phyloP scores from a whole-genome alignment of 2,113 vertebrate genomes.

The Aphelocoma coerulescens region DNA sequence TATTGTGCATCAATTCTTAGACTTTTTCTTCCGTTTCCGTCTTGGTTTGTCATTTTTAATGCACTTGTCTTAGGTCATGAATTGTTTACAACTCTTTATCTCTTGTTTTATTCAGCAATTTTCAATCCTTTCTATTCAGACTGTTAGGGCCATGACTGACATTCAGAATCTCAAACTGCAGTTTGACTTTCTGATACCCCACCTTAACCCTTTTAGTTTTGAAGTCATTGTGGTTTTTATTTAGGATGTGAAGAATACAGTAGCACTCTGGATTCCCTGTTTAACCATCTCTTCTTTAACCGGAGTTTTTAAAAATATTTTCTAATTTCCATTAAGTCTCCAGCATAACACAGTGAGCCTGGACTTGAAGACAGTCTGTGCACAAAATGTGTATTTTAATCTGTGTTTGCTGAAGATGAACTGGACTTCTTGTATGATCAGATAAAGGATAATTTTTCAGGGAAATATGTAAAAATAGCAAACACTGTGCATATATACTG shows the following conservation, averaged over 20 bases:
- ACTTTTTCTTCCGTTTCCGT: neutral
- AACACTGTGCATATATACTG: fast-evolving
- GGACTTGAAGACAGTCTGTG: neutral
- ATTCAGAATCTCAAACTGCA: neutral
- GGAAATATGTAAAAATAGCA: neutral
- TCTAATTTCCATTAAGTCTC: neutral
- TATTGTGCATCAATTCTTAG: neutral
- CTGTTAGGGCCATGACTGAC: neutral
- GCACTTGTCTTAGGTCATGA: neutral
- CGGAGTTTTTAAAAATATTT: neutral
- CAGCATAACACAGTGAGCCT: neutral
- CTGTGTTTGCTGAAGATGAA: neutral
- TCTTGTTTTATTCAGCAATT: neutral
- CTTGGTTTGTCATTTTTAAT: neutral
- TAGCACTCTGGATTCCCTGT: neutral
- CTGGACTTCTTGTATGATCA: neutral
- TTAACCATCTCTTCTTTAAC: neutral
- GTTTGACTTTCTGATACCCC: neutral
- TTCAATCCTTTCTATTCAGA: neutral
- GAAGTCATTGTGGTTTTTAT: neutral
- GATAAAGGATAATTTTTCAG: neutral
- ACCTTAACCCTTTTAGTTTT: neutral
- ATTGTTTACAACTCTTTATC: neutral
- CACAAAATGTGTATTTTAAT: neutral
- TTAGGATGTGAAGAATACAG: neutral